These are phyloP conservation scores for Alethe diademata DNA, from an alignment of 2,113 vertebrate species.

Conservation along the genomic window DNA sequence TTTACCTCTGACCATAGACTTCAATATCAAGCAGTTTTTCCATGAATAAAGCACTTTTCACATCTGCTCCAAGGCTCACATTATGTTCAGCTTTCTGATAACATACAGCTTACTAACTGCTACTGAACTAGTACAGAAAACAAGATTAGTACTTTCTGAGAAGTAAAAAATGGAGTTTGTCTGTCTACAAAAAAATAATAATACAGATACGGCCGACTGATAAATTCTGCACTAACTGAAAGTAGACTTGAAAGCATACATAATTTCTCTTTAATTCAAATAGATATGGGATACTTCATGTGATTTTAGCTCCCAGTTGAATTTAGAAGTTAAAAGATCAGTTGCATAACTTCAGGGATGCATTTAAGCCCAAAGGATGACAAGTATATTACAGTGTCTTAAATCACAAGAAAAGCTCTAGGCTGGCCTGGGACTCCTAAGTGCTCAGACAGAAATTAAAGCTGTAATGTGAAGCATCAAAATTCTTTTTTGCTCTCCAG, in stretches of 20 bases:
- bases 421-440: neutral
- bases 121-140: neutral
- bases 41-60: neutral
- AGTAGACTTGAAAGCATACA: conserved; percentile 19
- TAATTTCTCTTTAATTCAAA: conserved; percentile 39
- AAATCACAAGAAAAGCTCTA: conserved; percentile 35
- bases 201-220: neutral
- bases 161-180: neutral
- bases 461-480: neutral
- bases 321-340: conserved; percentile 47
- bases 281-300: neutral
- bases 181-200: neutral
- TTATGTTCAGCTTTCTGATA: neutral
- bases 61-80: neutral
- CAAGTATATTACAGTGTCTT: conserved; percentile 17
- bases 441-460: conserved; percentile 51
- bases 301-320: conserved; percentile 26
- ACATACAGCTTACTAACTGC: neutral
- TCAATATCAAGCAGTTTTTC: neutral
- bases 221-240: neutral
- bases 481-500: neutral
- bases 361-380: conserved; percentile 17
- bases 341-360: conserved; percentile 30
- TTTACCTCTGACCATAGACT: neutral
- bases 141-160: neutral